Percentiles rank a stretch among this genome's conserved stretches.
Conservation (phyloP, 1,140 invertebrate species). For the Pogonus chalceus region DNA sequence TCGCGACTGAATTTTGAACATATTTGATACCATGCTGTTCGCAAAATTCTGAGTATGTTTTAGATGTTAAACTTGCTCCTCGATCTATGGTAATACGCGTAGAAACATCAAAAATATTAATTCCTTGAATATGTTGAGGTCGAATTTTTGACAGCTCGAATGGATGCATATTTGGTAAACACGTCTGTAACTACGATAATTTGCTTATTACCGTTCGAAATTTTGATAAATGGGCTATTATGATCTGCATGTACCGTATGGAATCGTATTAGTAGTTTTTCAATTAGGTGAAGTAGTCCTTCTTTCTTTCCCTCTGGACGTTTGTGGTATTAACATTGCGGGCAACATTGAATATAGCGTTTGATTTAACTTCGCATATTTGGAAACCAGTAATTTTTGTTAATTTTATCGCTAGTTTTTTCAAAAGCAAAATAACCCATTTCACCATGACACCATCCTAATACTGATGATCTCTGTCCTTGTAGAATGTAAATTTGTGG, state of each 20-base stretch:
- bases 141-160: conserved; percentile 16
- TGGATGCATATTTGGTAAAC: conserved; percentile 22
- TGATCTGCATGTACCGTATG: conserved; percentile 28
- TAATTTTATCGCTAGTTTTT: conserved; percentile 23
- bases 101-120: conserved; percentile 21
- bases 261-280: conserved; percentile 23
- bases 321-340: conserved; percentile 25
- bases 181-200: conserved; percentile 23
- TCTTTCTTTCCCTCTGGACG: conserved; percentile 19
- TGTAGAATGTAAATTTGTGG: conserved; percentile 14
- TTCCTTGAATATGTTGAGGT: conserved; percentile 15
- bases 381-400: conserved; percentile 25
- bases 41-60: conserved; percentile 23
- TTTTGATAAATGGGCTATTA: conserved; percentile 24
- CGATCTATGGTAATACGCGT: conserved; percentile 27
- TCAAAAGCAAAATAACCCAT: conserved; percentile 24
- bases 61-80: conserved; percentile 26
- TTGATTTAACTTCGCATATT: conserved; percentile 21
- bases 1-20: conserved; percentile 24
- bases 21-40: conserved; percentile 21
- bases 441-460: conserved; percentile 27
- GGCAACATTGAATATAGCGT: conserved; percentile 20
- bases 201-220: conserved; percentile 20
- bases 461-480: conserved; percentile 20
- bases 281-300: conserved; percentile 25